Conservation (phyloP, 2,113 vertebrate species). For the Paratilapia polleni region DNA sequence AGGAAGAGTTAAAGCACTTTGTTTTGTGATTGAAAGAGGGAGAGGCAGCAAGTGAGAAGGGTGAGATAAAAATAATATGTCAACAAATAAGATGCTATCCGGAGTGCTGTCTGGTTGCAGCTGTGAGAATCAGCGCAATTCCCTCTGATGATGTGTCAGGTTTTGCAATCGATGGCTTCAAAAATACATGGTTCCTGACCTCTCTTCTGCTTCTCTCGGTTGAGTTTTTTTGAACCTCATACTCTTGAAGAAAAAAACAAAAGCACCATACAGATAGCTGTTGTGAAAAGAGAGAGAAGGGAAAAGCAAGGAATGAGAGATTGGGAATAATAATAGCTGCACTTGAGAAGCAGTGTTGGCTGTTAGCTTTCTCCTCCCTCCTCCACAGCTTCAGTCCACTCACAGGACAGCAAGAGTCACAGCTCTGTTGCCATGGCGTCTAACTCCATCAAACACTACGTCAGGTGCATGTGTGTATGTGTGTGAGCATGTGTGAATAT, state of each 20-base stretch:
- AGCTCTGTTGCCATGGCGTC: conserved; percentile 77
- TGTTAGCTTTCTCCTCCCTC: conserved; percentile 62
- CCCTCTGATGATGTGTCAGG: conserved; percentile 51
- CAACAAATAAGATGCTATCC: conserved; percentile 37
- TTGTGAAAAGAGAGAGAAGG: not conserved
- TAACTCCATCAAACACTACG: conserved; percentile 75
- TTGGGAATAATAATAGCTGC: conserved; percentile 53
- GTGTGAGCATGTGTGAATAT: conserved; percentile 36
- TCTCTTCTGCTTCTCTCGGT: conserved; percentile 26
- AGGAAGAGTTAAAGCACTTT: conserved; percentile 8
- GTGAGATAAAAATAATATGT: conserved; percentile 53
- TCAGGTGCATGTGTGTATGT: conserved; percentile 65
- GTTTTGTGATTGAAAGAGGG: conserved; percentile 18
- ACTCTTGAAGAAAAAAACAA: conserved; percentile 13
- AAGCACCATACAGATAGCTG: not conserved
- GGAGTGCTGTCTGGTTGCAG: conserved; percentile 26
- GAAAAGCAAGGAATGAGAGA: conserved; percentile 25
- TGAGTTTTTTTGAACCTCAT: not conserved
- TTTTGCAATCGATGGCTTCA: conserved; percentile 55
- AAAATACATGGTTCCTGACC: conserved; percentile 54
- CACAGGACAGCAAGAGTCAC: conserved; percentile 76
- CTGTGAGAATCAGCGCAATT: conserved; percentile 16
- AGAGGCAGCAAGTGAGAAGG: conserved; percentile 19
- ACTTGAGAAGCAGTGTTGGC: conserved; percentile 54
- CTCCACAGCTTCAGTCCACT: conserved; percentile 71